Conservation (phyloP, 1,140 invertebrate species). For the Propsilocerus akamusi region DNA sequence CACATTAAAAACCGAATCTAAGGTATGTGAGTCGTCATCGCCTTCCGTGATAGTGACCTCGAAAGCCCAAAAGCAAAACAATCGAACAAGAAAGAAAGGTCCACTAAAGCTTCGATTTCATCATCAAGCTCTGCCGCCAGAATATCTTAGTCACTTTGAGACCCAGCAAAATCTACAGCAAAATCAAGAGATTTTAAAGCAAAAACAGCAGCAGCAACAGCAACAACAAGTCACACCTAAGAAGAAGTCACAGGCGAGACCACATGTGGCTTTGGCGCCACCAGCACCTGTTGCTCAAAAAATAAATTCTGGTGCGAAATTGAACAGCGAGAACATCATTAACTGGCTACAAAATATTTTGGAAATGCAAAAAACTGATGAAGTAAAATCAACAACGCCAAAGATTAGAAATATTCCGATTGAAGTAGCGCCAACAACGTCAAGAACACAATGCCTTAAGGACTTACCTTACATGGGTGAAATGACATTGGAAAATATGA, state of each 20-base stretch:
- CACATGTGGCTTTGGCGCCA: slow-evolving; percentile 15
- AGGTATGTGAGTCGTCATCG: too few species aligned
- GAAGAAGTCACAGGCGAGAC: slow-evolving; percentile 12
- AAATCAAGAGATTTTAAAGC: slow-evolving; percentile 17
- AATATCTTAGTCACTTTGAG: slow-evolving; percentile 62
- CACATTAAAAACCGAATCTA: too few species aligned
- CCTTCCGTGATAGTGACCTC: too few species aligned
- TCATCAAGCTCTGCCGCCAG: slow-evolving; percentile 57
- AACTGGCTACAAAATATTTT: slow-evolving; percentile 53
- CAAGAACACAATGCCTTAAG: slow-evolving; percentile 45
- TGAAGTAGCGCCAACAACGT: slow-evolving; percentile 16
- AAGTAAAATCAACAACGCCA: slow-evolving; percentile 9
- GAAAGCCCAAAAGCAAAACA: too few species aligned
- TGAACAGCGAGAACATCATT: slow-evolving; percentile 36
- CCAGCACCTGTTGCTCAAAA: slow-evolving; percentile 9
- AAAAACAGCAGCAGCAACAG: slow-evolving; percentile 14
- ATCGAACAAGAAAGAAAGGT: slow-evolving; percentile 32
- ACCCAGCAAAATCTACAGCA: slow-evolving; percentile 35
- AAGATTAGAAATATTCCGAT: slow-evolving; percentile 15
- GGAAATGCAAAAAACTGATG: slow-evolving; percentile 34
- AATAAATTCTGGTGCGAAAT: slow-evolving; percentile 16
- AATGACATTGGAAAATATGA: slow-evolving; percentile 69
- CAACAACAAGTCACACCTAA: slow-evolving; percentile 13
- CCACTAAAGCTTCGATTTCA: slow-evolving; percentile 65
- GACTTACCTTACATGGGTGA: slow-evolving; percentile 80